phyloP scores from a whole-genome alignment of 1,140 invertebrate species.

The Ceratina australensis region DNA sequence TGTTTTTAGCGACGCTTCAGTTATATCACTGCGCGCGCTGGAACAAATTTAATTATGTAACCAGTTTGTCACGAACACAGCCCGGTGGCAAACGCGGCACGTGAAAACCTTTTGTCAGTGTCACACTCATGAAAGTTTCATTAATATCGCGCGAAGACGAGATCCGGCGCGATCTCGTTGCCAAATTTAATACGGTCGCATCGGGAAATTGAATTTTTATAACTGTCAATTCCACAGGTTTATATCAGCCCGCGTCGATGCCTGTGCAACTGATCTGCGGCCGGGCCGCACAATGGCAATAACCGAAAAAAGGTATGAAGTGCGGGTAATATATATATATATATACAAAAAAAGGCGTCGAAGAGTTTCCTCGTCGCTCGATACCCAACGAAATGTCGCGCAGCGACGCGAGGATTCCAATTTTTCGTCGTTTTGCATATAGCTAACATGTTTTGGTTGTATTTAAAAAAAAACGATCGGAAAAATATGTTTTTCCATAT shows the following conservation, averaged over 20 bases:
- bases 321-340: too few species aligned
- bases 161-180: too few species aligned
- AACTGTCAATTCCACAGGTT: background rate
- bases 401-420: constrained; percentile 6
- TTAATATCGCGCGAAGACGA: too few species aligned
- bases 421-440: background rate
- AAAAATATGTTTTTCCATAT: background rate
- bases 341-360: background rate
- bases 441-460: background rate
- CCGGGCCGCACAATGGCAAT: background rate
- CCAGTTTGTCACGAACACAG: too few species aligned
- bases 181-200: background rate
- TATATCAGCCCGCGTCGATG: background rate
- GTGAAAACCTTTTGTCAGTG: too few species aligned
- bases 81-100: too few species aligned
- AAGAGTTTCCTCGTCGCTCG: background rate
- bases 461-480: constrained; percentile 8
- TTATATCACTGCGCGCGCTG: too few species aligned
- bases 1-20: too few species aligned
- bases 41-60: too few species aligned
- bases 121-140: too few species aligned
- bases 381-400: background rate
- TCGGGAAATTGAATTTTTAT: constrained; percentile 4
- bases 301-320: too few species aligned
- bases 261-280: background rate